Conservation (phyloP, 2,888 invertebrate genomes). For the Spicauda simplicius region DNA sequence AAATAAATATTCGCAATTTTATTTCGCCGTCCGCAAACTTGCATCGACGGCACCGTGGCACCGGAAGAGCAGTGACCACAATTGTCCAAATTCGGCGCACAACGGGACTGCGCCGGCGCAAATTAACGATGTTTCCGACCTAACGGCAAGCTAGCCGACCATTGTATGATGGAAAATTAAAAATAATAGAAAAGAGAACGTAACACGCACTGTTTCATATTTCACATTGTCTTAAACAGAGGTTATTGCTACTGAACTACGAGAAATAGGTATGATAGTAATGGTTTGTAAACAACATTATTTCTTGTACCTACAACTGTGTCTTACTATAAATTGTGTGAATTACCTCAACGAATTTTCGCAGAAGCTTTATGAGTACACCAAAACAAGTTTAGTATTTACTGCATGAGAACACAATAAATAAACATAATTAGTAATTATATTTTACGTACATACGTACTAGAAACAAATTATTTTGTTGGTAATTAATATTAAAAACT, state of each 20-base stretch:
- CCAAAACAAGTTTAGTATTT: no score
- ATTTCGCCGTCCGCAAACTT: constrained; percentile 18
- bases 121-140: constrained; percentile 62
- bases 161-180: constrained; percentile 23
- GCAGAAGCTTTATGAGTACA: neutral
- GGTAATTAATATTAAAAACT: no score
- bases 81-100: constrained; percentile 68
- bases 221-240: constrained; percentile 12
- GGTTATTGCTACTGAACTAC: constrained; percentile 1
- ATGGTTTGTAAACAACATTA: neutral
- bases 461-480: no score
- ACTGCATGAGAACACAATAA: no score
- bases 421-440: no score
- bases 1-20: constrained; percentile 18
- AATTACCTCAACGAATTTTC: neutral
- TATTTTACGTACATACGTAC: no score
- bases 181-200: constrained; percentile 25
- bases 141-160: constrained; percentile 31
- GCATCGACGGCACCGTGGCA: constrained; percentile 44
- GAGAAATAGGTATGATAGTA: neutral
- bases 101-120: constrained; percentile 72
- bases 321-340: neutral
- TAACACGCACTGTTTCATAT: constrained; percentile 21
- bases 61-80: constrained; percentile 81
- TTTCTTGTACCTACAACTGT: neutral